Evolutionary conservation across 2,888 invertebrate genomes (phyloP).

Genomic region (Apodemia hepburni): DNA sequence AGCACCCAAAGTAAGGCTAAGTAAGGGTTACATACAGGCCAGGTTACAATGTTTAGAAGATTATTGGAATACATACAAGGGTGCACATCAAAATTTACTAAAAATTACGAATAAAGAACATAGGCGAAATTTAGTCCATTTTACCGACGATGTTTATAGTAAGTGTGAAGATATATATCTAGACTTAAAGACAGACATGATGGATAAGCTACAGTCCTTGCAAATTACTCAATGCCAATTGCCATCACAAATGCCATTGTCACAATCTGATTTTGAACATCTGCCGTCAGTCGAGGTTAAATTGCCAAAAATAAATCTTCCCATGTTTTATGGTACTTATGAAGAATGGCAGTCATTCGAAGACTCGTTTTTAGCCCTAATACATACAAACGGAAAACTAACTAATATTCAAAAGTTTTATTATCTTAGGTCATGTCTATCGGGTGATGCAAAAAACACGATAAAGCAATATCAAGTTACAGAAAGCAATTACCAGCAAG

Average conservation of each 20-base stretch:
- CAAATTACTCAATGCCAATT: background rate
- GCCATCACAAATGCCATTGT: background rate
- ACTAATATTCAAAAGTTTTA: slow-evolving; percentile 30
- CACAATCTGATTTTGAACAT: background rate
- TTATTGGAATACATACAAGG: background rate
- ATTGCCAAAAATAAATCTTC: background rate
- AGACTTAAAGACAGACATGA: background rate
- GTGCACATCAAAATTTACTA: background rate
- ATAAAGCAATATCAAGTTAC: slow-evolving; percentile 25
- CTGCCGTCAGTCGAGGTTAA: background rate
- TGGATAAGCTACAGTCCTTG: background rate
- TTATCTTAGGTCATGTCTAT: slow-evolving; percentile 29
- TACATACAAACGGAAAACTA: slow-evolving; percentile 15
- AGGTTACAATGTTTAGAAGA: background rate
- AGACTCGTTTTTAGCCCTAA: background rate
- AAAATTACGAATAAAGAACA: background rate
- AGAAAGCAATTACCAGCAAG: slow-evolving; percentile 6
- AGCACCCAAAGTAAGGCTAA: background rate
- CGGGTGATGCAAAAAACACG: slow-evolving; percentile 30
- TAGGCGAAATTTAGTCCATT: background rate
- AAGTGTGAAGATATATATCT: background rate
- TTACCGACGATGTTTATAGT: background rate
- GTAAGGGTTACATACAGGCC: background rate
- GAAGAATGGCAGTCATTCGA: background rate
- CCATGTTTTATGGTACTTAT: slow-evolving; percentile 1